These are phyloP conservation scores for Lota lota DNA, from an alignment of 2,113 vertebrate genomes.

Conservation along the genomic window DNA sequence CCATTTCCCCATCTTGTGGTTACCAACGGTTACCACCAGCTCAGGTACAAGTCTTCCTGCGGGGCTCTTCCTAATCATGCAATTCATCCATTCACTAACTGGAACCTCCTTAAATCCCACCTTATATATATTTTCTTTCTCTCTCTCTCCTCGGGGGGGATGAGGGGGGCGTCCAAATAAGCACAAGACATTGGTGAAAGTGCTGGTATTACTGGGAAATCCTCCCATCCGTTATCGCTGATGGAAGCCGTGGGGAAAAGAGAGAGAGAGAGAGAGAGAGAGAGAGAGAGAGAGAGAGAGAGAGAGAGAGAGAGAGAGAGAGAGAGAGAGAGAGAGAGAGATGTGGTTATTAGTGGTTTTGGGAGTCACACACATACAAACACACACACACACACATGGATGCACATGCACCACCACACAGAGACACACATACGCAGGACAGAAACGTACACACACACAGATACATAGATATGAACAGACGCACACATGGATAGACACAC, in stretches of 20 bases:
- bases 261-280: constrained; percentile 8
- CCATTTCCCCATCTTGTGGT: background rate
- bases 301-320: too few species aligned
- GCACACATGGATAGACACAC: too few species aligned
- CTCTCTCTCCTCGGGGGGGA: constrained; percentile 38
- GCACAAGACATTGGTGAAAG: constrained; percentile 39
- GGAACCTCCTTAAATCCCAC: constrained; percentile 50
- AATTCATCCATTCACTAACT: constrained; percentile 52
- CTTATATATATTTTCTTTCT: constrained; percentile 47
- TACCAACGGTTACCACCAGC: constrained; percentile 17
- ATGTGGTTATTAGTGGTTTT: constrained; percentile 39
- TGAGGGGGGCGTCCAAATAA: constrained; percentile 49
- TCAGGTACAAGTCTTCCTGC: constrained; percentile 30
- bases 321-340: too few species aligned
- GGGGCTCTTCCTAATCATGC: constrained; percentile 54
- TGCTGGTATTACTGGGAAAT: constrained; percentile 32
- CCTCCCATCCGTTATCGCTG: constrained; percentile 39
- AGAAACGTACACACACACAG: too few species aligned
- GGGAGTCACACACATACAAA: constrained; percentile 5
- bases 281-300: too few species aligned
- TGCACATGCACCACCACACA: background rate
- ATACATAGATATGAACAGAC: too few species aligned
- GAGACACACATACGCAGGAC: too few species aligned
- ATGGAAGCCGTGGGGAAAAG: constrained; percentile 32
- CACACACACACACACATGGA: background rate